Conservation (phyloP, 2,888 invertebrate species). For the Lypha dubia region DNA sequence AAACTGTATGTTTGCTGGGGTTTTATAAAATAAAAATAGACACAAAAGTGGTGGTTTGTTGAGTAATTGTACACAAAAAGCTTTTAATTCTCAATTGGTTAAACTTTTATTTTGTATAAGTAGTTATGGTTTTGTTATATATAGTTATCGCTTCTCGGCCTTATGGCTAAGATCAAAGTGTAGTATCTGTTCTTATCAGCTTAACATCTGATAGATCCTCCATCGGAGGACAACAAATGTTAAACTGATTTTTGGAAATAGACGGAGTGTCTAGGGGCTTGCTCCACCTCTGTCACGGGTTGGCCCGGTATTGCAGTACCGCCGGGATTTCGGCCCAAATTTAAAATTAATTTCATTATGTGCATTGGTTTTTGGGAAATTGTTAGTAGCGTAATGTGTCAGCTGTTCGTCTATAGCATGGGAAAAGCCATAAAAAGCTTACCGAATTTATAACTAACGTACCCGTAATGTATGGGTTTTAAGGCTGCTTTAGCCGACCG, state of each 20-base stretch:
- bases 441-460: too few species aligned
- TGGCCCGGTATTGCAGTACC: conserved; percentile 56
- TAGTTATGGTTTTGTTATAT: not conserved
- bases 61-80: not conserved
- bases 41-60: not conserved
- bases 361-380: too few species aligned
- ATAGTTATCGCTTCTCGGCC: conserved; percentile 64
- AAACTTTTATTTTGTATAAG: not conserved
- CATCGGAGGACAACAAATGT: conserved; percentile 67
- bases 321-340: conserved; percentile 55
- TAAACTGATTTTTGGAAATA: conserved; percentile 66
- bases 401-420: too few species aligned
- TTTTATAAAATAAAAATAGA: not conserved
- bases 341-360: conserved; percentile 35
- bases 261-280: conserved; percentile 60
- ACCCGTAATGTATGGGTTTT: too few species aligned
- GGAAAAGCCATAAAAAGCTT: too few species aligned
- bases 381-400: too few species aligned
- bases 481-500: too few species aligned
- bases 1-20: not conserved
- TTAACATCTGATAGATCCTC: conserved; percentile 62
- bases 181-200: conserved; percentile 58
- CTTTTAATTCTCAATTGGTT: conserved; percentile 56
- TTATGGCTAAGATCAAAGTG: conserved; percentile 59
- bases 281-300: conserved; percentile 58